These are phyloP conservation scores for Lycodopsis pacificus DNA, from an alignment of 2,797 vertebrate species.

Conservation along the genomic window DNA sequence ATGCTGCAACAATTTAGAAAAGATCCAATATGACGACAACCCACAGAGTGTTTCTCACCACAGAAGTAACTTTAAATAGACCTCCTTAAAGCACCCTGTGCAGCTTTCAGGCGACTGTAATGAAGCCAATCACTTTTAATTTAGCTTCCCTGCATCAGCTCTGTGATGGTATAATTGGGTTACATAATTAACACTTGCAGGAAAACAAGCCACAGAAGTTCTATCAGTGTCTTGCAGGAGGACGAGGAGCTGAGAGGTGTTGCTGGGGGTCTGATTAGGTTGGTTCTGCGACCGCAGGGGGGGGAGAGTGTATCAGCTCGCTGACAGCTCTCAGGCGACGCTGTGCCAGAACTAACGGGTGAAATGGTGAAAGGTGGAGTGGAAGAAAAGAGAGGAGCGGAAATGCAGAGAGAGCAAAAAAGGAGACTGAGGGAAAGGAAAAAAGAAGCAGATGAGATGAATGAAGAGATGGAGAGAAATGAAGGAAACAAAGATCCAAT, in stretches of 20 bases:
- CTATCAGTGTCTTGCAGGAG: conserved; percentile 73
- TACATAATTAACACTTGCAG: conserved; percentile 82
- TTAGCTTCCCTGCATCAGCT: conserved; percentile 73
- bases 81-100: conserved; percentile 64
- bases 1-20: conserved; percentile 19
- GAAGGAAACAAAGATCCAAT: conserved; percentile 17
- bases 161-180: conserved; percentile 82
- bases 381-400: neutral
- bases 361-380: conserved; percentile 45
- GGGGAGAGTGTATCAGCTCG: conserved; percentile 31
- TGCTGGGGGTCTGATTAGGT: conserved; percentile 70
- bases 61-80: conserved; percentile 73
- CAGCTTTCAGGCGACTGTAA: conserved; percentile 74
- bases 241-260: conserved; percentile 54
- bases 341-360: conserved; percentile 55
- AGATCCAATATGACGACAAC: conserved; percentile 57
- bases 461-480: conserved; percentile 24
- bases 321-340: conserved; percentile 56
- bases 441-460: conserved; percentile 29
- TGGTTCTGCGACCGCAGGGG: conserved; percentile 53
- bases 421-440: neutral
- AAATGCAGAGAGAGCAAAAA: conserved; percentile 12
- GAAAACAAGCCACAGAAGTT: conserved; percentile 75
- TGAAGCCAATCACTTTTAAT: conserved; percentile 83
- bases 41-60: conserved; percentile 48